A percentile compares a stretch with the other conserved stretches of the same genome.
These are phyloP conservation scores for Pogonognathellus flavescens DNA, from an alignment of 1,140 invertebrate species.

Conservation along the genomic window DNA sequence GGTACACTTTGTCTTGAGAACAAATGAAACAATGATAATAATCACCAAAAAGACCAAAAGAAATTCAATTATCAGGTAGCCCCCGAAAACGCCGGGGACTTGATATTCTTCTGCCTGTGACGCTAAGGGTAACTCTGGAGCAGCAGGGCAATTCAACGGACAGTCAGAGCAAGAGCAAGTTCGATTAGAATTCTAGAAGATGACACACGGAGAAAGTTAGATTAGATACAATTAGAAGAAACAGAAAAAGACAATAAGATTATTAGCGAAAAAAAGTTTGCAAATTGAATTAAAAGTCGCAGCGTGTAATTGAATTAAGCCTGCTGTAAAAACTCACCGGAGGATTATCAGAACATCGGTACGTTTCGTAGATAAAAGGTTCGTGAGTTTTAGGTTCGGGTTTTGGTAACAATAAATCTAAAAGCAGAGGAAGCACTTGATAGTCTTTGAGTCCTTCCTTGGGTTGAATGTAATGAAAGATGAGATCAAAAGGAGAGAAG, in stretches of 20 bases:
- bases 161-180: slow-evolving; percentile 68
- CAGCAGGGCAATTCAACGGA: slow-evolving; percentile 84
- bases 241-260: not conserved
- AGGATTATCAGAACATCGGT: slow-evolving; percentile 47
- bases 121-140: slow-evolving; percentile 78
- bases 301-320: not conserved
- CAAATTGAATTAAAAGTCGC: not conserved
- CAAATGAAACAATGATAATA: slow-evolving; percentile 43
- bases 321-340: slow-evolving; percentile 32
- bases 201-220: not conserved
- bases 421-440: not conserved
- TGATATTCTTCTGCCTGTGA: slow-evolving; percentile 67
- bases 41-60: slow-evolving; percentile 58
- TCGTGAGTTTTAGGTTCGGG: not conserved
- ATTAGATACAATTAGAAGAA: not conserved
- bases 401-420: not conserved
- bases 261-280: not conserved
- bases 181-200: slow-evolving; percentile 3
- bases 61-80: slow-evolving; percentile 69
- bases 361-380: not conserved
- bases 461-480: slow-evolving; percentile 73
- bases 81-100: slow-evolving; percentile 70
- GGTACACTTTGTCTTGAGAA: slow-evolving; percentile 31
- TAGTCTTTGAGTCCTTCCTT: slow-evolving; percentile 65
- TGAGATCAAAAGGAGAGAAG: slow-evolving; percentile 87